These are phyloP conservation scores for Lycophotia porphyrea DNA, from an alignment of 2,888 invertebrate genomes.

Conservation along the genomic window DNA sequence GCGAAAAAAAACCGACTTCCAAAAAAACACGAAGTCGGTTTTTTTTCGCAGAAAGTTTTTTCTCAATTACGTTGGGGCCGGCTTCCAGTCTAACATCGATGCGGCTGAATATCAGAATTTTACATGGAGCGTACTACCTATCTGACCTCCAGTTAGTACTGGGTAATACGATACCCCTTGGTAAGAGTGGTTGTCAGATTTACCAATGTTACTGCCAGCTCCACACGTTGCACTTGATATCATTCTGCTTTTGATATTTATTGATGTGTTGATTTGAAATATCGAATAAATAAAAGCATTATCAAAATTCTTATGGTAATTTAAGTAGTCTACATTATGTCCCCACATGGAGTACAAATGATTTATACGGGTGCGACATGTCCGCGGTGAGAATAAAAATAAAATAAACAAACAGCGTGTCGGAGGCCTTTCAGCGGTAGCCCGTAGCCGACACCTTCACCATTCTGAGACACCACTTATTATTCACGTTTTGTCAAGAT, in stretches of 20 bases:
- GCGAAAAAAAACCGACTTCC: no score
- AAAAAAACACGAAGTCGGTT: no score
- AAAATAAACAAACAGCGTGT: slow-evolving; percentile 68
- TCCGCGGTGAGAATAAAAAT: slow-evolving; percentile 69
- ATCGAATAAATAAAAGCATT: neutral
- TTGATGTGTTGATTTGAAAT: neutral
- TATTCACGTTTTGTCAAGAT: slow-evolving; percentile 50
- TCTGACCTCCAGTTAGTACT: no score
- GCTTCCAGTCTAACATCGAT: neutral
- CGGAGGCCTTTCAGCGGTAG: slow-evolving; percentile 54
- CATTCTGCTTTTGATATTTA: no score
- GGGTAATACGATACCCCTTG: no score
- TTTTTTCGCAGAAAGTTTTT: no score
- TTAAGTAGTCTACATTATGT: slow-evolving; percentile 57
- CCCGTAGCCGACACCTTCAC: slow-evolving; percentile 25
- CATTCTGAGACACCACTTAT: slow-evolving; percentile 38
- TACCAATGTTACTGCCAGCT: no score
- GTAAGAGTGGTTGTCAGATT: no score
- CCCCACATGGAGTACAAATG: slow-evolving; percentile 63
- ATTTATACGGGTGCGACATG: slow-evolving; percentile 70
- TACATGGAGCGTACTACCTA: no score
- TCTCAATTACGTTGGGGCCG: neutral
- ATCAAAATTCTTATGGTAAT: neutral
- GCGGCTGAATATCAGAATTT: no score
- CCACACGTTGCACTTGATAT: no score